Base-by-base conservation (phyloP, 1,140 invertebrate species). In the Drosophila ambigua region DNA sequence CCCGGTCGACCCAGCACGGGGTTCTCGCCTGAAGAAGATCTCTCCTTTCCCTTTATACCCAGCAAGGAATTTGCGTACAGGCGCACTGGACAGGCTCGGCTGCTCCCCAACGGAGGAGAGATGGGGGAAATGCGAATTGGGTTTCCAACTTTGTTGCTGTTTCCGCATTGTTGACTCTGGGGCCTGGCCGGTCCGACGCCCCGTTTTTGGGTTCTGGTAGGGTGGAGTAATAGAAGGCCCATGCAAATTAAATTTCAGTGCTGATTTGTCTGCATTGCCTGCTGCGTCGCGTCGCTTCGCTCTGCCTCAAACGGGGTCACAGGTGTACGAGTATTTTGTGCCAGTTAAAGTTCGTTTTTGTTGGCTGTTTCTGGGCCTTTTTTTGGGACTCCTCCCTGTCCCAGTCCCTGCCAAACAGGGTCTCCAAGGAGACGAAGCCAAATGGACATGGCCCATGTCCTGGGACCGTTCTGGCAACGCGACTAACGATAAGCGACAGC, bases 191-290 rank as follows among this genome's bases (percentile, higher is more conserved):
- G 64, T 69, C 52, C 35, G 35, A 69, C 67, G 67, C 64, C 67
- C 52, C 43, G 48, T 55, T 46, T 46, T n/a, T 50, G 50, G 50
- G 5, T 7, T 6, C 6, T 7, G 26, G 43, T 39, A 16, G 26
- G 61, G 31, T 43, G 45, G 24, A 44, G 28, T 15, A 46, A 24
- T 13, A 31, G 31, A 31, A 55, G 51, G 54, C 39, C 73, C 67
- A 87, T 87, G 82, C 83, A 88, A 87, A 87, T 87, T 82, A 87
- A 87, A 87, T 87, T 87, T 85, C 75, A 78, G 83, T 87, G 61
- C 82, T 78, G 82, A 85, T 85, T 71, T 87, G 80, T 83, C 67
- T 79, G 61, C 59, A 52, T 50, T 62, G 58, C 62, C 41, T 48
- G 39, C 52, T 60, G 43, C 51, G 52, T 45, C 50, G 24, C 48